Conservation (phyloP, 2,113 vertebrate species). For the Halichoerus grypus region DNA sequence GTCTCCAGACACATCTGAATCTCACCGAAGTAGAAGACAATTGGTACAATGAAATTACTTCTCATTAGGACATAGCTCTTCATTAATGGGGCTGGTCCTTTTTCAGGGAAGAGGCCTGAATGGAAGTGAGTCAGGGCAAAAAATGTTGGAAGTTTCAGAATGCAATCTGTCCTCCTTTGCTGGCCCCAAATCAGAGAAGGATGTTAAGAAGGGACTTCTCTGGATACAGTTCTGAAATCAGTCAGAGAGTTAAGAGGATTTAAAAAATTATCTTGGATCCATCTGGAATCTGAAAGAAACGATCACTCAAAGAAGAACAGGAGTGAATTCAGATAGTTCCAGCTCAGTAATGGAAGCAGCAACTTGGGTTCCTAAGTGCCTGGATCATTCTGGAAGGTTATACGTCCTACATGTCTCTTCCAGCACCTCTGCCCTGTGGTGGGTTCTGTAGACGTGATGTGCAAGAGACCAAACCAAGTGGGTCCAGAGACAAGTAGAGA, state of each 20-base stretch:
- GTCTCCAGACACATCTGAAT: not conserved
- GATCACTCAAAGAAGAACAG: not conserved
- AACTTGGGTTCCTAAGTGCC: not conserved
- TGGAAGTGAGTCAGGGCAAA: not conserved
- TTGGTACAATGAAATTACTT: not conserved
- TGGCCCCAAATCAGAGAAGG: not conserved
- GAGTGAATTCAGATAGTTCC: not conserved
- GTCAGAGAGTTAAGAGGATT: not conserved
- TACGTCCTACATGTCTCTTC: not conserved
- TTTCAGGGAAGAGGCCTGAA: not conserved
- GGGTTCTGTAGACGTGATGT: not conserved
- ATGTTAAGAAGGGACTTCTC: not conserved
- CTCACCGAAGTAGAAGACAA: not conserved
- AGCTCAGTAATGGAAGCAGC: not conserved
- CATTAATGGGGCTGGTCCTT: not conserved
- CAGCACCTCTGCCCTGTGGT: not conserved
- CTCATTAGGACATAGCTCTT: not conserved
- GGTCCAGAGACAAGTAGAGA: not conserved
- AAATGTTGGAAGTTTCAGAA: not conserved
- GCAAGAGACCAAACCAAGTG: not conserved
- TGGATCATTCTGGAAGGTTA: not conserved
- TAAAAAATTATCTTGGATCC: not conserved
- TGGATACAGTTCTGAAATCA: not conserved
- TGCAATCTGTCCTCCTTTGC: not conserved
- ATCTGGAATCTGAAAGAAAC: slow-evolving; percentile 41